Evolutionary conservation across 2,797 vertebrate species (phyloP), one percentile per base, ranked within the genome.

Genomic region (Ptychadena robeensis): DNA sequence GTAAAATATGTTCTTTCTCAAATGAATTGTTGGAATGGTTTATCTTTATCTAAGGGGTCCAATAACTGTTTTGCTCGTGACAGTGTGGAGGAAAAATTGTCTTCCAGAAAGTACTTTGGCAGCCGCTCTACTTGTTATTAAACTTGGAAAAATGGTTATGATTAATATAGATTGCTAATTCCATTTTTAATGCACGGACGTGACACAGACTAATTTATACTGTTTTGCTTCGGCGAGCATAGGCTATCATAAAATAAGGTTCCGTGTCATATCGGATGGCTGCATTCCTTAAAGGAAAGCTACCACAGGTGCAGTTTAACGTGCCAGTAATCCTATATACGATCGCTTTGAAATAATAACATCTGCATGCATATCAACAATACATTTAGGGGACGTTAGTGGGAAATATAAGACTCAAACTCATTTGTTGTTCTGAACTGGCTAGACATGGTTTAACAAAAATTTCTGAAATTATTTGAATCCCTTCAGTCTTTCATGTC

Each of bases 21-120:
- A 92, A 91, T 89, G 91, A 93, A 91, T 88, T 90, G 93, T 91
- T 89, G 89, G 93, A 94, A 92, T 91, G 59, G 87, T 95, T 96
- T 87, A 95, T 96, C 95, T 95, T 94, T 94, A 93, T 94, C 91
- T 94, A 93, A 94, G 91, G 90, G 91, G 66, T 87, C 90, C 89
- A 93, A 92, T 86, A 88, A 92, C 88, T 87, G 86, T 87, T 91
- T 91, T 93, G 90, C 91, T 88, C 83, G 86, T 87, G 88, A 86
- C 90, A 90, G 86, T 44, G 88, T 66, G 85, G 66, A 87, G 80
- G 88, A 65, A 83, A 88, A 90, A 90, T 88, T 34, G 82, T 89
- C 87, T 92, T 92, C 86, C 87, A 91, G 89, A 93, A 92, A 91
- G 89, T 87, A 87, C 88, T 91, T 88, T 90, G 91, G 90, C 90